Evolutionary conservation across 2,797 vertebrate genomes (phyloP).

Genomic region (Simalia tracyae): DNA sequence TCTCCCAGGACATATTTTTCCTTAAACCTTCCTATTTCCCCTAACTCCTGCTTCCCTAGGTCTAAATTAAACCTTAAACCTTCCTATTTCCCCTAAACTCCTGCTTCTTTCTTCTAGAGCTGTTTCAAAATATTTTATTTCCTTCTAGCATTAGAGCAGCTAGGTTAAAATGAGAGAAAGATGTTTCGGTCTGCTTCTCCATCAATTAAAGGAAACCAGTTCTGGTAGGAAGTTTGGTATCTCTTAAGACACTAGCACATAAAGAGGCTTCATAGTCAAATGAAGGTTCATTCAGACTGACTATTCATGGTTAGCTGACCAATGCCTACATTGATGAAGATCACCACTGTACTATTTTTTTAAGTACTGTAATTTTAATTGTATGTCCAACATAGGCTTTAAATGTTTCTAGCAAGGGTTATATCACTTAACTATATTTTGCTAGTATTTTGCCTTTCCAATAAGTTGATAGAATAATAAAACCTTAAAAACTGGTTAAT

Average conservation of each 20-base stretch:
- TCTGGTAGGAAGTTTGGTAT: not conserved
- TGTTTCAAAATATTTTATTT: not conserved
- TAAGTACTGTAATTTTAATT: not conserved
- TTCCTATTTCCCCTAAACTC: no score
- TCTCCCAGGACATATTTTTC: not conserved
- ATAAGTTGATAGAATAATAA: not conserved
- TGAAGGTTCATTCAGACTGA: not conserved
- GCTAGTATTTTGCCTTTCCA: not conserved
- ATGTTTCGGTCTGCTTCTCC: not conserved
- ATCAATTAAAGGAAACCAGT: no score
- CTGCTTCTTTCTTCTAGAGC: not conserved
- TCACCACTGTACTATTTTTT: not conserved
- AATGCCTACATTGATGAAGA: not conserved
- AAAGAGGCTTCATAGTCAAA: not conserved
- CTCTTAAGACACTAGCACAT: not conserved
- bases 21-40: not conserved
- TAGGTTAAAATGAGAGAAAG: not conserved
- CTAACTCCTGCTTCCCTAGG: not conserved
- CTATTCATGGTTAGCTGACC: not conserved
- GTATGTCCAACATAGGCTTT: not conserved
- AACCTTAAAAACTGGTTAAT: not conserved
- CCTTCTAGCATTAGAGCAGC: not conserved
- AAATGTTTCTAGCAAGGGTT: not conserved
- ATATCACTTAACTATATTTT: not conserved
- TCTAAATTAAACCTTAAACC: not conserved